Percentiles rank a stretch among this genome's conserved stretches.
Evolutionary conservation across 1,140 invertebrate species (phyloP).

Genomic region (Cryptotermes secundus): DNA sequence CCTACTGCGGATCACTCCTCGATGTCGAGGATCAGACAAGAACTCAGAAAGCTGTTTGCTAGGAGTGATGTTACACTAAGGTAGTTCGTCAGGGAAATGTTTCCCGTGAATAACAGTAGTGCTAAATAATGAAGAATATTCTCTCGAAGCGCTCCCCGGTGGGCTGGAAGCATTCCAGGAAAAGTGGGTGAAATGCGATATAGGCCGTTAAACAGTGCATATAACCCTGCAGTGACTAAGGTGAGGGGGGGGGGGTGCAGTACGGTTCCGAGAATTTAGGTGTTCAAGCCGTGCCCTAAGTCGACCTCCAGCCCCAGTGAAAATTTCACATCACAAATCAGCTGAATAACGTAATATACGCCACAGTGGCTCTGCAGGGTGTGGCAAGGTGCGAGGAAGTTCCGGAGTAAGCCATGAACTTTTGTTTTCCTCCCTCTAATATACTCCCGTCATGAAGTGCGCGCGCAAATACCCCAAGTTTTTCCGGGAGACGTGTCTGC

Average conservation of each 20-base stretch:
- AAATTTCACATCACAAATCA: slow-evolving; percentile 3
- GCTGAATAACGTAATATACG: not conserved
- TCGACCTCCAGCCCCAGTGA: not conserved
- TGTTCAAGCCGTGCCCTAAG: not conserved
- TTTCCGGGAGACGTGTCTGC: not conserved
- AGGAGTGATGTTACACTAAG: too few relatives aligned
- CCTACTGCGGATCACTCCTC: too few relatives aligned
- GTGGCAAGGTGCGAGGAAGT: not conserved
- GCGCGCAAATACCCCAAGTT: not conserved
- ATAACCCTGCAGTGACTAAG: too few relatives aligned
- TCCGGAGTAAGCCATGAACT: not conserved
- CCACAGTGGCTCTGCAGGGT: not conserved
- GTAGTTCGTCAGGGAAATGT: too few relatives aligned
- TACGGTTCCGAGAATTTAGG: not conserved
- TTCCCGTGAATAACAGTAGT: too few relatives aligned
- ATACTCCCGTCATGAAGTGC: not conserved
- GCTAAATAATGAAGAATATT: slow-evolving; percentile 2
- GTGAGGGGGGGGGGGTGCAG: too few relatives aligned
- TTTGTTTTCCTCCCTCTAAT: not conserved
- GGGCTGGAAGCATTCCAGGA: not conserved
- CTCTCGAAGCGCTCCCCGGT: not conserved
- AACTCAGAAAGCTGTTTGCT: too few relatives aligned
- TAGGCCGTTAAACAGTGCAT: not conserved
- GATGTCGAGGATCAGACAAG: too few relatives aligned
- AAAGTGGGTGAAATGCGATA: not conserved